Evolutionary conservation across 1,140 invertebrate species (phyloP).

Genomic region (Gryllus bimaculatus): DNA sequence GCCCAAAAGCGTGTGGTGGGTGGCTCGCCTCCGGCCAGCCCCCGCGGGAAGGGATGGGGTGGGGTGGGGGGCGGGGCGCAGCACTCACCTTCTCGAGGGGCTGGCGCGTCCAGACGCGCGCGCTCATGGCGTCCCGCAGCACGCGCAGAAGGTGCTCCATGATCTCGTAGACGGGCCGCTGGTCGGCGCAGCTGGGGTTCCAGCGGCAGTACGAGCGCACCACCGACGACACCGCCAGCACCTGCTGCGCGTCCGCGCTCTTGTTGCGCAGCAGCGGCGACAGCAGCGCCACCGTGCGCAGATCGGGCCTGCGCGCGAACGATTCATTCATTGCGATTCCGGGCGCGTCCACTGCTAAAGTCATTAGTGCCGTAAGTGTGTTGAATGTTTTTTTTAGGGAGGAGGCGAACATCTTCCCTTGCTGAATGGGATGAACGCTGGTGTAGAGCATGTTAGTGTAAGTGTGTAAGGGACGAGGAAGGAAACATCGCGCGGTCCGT

Average conservation of each 20-base stretch:
- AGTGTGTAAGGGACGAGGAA: no score
- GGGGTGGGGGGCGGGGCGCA: background rate
- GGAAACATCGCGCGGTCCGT: no score
- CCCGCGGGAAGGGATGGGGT: no score
- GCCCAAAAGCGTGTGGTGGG: no score
- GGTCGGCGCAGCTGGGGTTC: conserved; percentile 35
- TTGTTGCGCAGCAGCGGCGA: conserved; percentile 33
- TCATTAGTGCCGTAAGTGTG: no score
- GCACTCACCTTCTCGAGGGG: background rate
- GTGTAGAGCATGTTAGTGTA: no score
- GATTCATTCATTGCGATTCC: no score
- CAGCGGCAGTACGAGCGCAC: conserved; percentile 59
- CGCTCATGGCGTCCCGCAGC: background rate
- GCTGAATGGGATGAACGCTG: no score
- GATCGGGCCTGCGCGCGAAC: conserved; percentile 8
- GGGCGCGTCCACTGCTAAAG: no score
- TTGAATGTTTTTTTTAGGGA: no score
- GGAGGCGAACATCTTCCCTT: no score
- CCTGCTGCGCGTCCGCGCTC: conserved; percentile 45
- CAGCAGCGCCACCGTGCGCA: conserved; percentile 21
- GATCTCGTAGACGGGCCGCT: conserved; percentile 13
- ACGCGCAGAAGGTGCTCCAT: background rate
- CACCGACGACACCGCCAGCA: conserved; percentile 57
- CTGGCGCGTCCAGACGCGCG: background rate
- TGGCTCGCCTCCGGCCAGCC: no score